A percentile compares a stretch with the other conserved stretches of the same genome.
Evolutionary conservation across 1,140 invertebrate species (phyloP).

Genomic region (Diabrotica virgifera): DNA sequence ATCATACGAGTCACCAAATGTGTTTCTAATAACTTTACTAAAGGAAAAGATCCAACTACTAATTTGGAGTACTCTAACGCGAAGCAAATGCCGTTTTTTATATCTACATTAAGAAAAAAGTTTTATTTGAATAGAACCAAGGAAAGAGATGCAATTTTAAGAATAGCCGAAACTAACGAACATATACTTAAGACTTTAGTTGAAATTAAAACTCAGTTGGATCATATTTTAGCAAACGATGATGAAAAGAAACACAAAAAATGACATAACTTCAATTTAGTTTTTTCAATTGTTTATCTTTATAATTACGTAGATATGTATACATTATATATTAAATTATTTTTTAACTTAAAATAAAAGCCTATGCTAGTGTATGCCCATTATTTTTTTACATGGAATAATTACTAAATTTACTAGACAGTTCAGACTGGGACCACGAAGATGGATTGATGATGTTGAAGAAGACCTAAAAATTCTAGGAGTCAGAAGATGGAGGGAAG

Average conservation of each 20-base stretch:
- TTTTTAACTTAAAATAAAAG: too few species aligned
- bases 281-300: too few species aligned
- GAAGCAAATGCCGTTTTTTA: conserved; percentile 39
- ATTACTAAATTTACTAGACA: too few species aligned
- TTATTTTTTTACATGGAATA: too few species aligned
- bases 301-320: too few species aligned
- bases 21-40: conserved; percentile 35
- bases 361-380: too few species aligned
- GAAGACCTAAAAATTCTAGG: too few species aligned
- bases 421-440: too few species aligned
- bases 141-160: conserved; percentile 31
- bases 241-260: neutral
- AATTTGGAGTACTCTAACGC: neutral
- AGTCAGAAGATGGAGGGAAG: too few species aligned
- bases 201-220: neutral
- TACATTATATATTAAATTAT: too few species aligned
- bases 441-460: too few species aligned
- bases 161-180: conserved; percentile 25
- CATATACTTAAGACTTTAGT: conserved; percentile 12
- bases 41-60: too few species aligned
- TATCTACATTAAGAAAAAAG: conserved; percentile 39
- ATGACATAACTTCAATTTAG: neutral
- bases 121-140: conserved; percentile 41
- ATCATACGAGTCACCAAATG: conserved; percentile 40
- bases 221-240: neutral